phyloP scores from a whole-genome alignment of 2,888 invertebrate genomes.

The Pachydiplax longipennis region DNA sequence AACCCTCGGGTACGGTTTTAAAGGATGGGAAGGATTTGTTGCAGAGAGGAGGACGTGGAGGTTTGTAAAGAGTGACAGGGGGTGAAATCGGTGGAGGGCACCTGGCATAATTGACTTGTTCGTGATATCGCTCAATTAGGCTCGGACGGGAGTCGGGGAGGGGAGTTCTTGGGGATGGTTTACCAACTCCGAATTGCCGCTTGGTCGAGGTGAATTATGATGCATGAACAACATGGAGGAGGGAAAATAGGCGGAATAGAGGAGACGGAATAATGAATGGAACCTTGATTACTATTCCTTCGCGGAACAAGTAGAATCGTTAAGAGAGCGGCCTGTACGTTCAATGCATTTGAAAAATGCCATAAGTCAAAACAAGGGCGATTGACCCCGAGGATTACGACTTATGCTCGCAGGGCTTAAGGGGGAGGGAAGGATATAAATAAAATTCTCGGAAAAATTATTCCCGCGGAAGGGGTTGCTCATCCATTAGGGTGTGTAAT shows the following conservation, averaged over 20 bases:
- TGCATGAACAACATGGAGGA: neutral
- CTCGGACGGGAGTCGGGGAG: neutral
- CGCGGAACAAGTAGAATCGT: constrained; percentile 2
- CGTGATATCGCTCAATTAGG: constrained; percentile 34
- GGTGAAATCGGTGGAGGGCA: constrained; percentile 6
- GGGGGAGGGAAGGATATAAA: neutral
- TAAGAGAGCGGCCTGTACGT: neutral
- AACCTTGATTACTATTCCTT: neutral
- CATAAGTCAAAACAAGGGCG: neutral
- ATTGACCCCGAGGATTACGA: neutral
- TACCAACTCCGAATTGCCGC: neutral
- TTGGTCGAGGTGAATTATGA: neutral
- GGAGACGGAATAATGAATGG: constrained; percentile 11
- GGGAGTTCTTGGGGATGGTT: neutral
- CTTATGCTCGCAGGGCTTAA: neutral
- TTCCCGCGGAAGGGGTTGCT: too few relatives aligned
- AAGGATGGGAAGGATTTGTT: neutral
- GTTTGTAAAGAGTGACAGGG: neutral
- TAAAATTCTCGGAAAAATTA: too few relatives aligned
- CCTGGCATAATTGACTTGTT: neutral
- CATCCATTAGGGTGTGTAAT: too few relatives aligned
- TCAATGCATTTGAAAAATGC: neutral
- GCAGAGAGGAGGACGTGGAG: neutral
- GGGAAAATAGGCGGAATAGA: neutral
- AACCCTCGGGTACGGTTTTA: neutral